Base-by-base conservation (phyloP, 1,140 invertebrate species). In the Zaprionus taronus region DNA sequence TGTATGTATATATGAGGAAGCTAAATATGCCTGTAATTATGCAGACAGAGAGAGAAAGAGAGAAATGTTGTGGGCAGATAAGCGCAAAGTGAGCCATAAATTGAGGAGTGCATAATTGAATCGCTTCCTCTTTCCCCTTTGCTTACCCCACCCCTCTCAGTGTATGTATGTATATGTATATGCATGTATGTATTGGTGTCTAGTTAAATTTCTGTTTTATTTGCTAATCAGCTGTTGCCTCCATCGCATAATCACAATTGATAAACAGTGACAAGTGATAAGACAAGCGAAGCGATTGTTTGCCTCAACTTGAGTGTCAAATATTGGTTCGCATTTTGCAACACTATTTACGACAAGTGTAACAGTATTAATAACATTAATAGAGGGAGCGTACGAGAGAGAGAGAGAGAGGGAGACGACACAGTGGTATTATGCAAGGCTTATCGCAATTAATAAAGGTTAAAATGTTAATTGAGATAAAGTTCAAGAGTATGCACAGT, bases 401-500 rank as follows among this genome's bases (percentile, higher is more conserved):
- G n/a, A n/a, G 36, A 38, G 4, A 14, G 41, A n/a, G n/a, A 17
- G 41, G n/a, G 41, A 44, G 5, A 44, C 14, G 41, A 58, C 36
- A 34, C 56, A 53, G 56, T n/a, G 22, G 36, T 51, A 63, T 72
- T 72, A 77, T 72, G 74, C 62, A 77, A 72, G n/a, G 38, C 49
- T 67, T 82, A 72, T 72, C 53, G 55, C 67, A 89, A 85, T 89
- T 84, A 80, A 77, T 74, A 77, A 61, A 85, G 85, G 85, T 90
- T 77, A 68, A 64, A 72, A 74, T 66, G 85, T 89, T 89, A 89
- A 89, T 84, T 73, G 65, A 57, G 69, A 69, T 49, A 36, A 64
- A 78, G 71, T 78, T 78, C 70, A 78, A 75, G 75, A n/a, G 64
- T 69, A 58, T 47, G 41, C 17, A 47, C 41, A 47, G 1, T n/a